Base-by-base conservation (phyloP, 1,140 invertebrate species). In the Steinernema khuongi region DNA sequence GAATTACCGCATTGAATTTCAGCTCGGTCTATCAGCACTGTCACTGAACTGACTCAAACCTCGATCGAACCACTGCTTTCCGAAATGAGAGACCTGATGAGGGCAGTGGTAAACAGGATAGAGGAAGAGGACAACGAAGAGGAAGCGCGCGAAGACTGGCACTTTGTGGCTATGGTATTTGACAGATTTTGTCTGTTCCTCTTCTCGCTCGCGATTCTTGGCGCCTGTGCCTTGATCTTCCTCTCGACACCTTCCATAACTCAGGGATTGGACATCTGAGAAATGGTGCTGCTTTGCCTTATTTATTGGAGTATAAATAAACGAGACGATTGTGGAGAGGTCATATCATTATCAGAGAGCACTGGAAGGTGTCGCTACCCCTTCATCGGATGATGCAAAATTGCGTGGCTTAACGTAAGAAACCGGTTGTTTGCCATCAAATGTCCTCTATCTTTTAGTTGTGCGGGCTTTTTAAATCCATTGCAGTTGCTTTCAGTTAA, bases 141-240 rank as follows among this genome's bases (percentile, higher is more conserved):
- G 22, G 50, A 60, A 7, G 50, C 50, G 11, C 14, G 50, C 14
- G 50, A 60, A 26, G 50, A 60, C 19, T 60, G 50, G 50, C 50
- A 60, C 26, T 60, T 60, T 60, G 50, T 60, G 22, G 50, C 50
- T 60, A 60, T 60, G 50, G 50, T 60, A 2, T 7, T 60, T 60
- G 50, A 60, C 50, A 11, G 50, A 60, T 60, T 60, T 26, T 60
- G 50, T 60, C 50, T 60, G 14, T 60, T 60, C 50, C 50, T 60
- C 50, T 60, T 60, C 50, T 60, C 50, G 22, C 19, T 60, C 26
- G 50, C 50, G 14, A 60, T 60, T 60, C 50, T 60, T 60, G 50
- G 14, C 50, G 50, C 50, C 22, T n/a, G 14, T 17, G 11, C 22
- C 7, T 22, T 60, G 7, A 22, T 60, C 26, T 17, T 60, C 50